Conservation (phyloP, 2,113 vertebrate genomes). For the Muntiacus reevesi region DNA sequence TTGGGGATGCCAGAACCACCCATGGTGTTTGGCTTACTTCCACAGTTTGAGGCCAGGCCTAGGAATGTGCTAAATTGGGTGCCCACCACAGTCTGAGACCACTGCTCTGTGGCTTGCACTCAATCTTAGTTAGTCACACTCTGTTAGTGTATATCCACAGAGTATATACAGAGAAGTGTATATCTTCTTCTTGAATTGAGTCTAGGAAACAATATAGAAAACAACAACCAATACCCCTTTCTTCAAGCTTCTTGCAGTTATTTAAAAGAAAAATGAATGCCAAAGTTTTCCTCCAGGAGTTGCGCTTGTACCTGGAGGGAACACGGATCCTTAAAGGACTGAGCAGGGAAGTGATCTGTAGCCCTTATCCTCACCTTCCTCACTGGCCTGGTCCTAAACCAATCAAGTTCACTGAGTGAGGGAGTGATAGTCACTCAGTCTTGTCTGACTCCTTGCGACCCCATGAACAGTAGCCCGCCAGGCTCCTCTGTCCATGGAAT, state of each 20-base stretch:
- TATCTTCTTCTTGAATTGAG: neutral
- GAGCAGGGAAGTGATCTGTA: neutral
- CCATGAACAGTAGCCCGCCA: neutral
- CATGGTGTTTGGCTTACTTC: neutral
- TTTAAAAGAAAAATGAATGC: neutral
- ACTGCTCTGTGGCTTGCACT: neutral
- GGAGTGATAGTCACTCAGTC: neutral
- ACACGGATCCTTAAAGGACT: neutral
- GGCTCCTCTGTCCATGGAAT: neutral
- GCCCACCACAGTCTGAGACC: neutral
- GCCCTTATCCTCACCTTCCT: neutral
- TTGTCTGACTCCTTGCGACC: neutral
- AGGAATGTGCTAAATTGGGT: neutral
- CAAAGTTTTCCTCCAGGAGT: neutral
- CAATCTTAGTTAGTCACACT: neutral
- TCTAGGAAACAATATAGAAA: neutral
- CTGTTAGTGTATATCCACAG: neutral
- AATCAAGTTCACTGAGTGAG: neutral
- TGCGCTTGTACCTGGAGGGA: neutral
- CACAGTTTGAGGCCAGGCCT: neutral
- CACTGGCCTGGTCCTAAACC: neutral
- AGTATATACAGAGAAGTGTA: neutral
- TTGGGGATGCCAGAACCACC: neutral
- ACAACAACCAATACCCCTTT: neutral
- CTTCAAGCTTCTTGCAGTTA: neutral